A percentile compares a stretch with the other conserved stretches of the same genome.
These are phyloP conservation scores for Lamprotornis superbus DNA, from an alignment of 2,113 vertebrate species.

Conservation along the genomic window DNA sequence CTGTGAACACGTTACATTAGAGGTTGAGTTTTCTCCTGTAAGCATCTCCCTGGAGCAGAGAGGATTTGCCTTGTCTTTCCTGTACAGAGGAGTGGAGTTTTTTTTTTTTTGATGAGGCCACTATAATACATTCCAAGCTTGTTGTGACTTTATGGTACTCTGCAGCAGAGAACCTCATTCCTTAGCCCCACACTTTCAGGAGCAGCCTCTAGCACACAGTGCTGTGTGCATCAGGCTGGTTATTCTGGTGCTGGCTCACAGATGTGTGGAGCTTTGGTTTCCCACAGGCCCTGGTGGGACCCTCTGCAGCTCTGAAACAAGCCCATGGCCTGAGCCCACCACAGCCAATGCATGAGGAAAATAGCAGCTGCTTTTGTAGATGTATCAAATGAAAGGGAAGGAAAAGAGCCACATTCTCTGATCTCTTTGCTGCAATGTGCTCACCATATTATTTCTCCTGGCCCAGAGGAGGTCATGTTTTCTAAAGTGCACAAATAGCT, in stretches of 20 bases:
- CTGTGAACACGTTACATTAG: background rate
- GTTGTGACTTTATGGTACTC: background rate
- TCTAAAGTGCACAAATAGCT: background rate
- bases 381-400: background rate
- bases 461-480: background rate
- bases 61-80: background rate
- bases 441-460: background rate
- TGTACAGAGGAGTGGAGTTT: background rate
- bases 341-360: rapidly evolving
- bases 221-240: rapidly evolving
- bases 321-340: rapidly evolving
- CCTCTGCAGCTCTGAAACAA: background rate
- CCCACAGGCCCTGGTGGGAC: rapidly evolving
- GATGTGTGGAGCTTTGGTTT: background rate
- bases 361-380: background rate
- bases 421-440: background rate
- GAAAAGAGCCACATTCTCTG: background rate
- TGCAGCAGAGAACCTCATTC: background rate
- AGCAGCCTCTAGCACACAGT: rapidly evolving
- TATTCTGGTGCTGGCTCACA: rapidly evolving
- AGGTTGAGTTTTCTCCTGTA: background rate
- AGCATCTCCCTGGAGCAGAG: background rate
- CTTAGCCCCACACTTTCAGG: background rate
- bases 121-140: background rate
- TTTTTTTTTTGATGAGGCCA: background rate